Percentiles rank a stretch among this genome's conserved stretches.
phyloP scores from a whole-genome alignment of 2,888 invertebrate species.

The Drosophila pegasa region DNA sequence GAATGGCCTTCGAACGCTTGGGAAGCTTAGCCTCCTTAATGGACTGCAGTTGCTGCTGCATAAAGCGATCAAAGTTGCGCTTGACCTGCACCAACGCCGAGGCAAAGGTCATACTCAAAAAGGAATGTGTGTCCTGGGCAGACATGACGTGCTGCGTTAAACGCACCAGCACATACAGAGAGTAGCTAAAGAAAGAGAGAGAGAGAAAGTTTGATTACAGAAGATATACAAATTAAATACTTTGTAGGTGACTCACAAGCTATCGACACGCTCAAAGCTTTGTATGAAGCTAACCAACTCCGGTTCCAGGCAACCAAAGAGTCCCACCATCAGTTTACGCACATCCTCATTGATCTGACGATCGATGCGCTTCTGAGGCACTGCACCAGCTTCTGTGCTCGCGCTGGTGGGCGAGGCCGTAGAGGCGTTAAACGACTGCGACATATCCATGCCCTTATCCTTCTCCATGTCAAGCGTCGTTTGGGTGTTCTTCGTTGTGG shows the following conservation, averaged over 20 bases:
- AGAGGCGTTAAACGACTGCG: conserved; percentile 67
- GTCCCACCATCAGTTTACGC: conserved; percentile 93
- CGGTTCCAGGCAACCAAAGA: conserved; percentile 94
- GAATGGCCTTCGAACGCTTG: conserved; percentile 90
- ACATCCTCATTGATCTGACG: conserved; percentile 92
- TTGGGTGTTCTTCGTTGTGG: conserved; percentile 86
- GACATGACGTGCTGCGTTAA: conserved; percentile 97
- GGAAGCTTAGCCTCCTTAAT: conserved; percentile 91
- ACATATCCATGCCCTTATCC: conserved; percentile 82
- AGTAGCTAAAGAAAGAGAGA: conserved; percentile 88
- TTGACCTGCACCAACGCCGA: conserved; percentile 94
- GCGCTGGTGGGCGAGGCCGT: conserved; percentile 61
- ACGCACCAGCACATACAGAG: conserved; percentile 96
- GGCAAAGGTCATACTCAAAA: conserved; percentile 94
- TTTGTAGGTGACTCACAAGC: conserved; percentile 89
- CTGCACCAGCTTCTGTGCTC: conserved; percentile 45
- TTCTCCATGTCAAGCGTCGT: conserved; percentile 86
- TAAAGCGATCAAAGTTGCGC: conserved; percentile 95
- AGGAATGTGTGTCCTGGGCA: conserved; percentile 93
- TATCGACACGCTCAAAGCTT: conserved; percentile 94
- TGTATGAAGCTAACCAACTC: conserved; percentile 94
- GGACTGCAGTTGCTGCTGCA: conserved; percentile 92
- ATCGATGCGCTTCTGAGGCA: conserved; percentile 87
- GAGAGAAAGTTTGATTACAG: not conserved
- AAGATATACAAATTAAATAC: rapidly evolving